A percentile compares a stretch with the other conserved stretches of the same genome.
Evolutionary conservation across 2,888 invertebrate species (phyloP).

Genomic region (Cheilosia scutellata): DNA sequence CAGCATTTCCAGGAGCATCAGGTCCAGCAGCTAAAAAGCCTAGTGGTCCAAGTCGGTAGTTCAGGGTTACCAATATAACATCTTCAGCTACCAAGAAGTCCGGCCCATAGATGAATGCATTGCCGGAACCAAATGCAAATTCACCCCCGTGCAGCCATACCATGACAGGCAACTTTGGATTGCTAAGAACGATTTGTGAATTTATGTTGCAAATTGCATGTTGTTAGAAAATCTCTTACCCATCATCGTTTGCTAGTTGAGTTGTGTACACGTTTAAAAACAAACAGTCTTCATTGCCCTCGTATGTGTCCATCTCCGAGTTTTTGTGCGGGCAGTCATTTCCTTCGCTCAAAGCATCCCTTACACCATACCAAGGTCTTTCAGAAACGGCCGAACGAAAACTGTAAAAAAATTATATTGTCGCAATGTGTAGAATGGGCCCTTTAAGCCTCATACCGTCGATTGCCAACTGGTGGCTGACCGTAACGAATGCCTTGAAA

Average conservation of each 20-base stretch:
- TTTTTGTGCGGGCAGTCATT: conserved; percentile 89
- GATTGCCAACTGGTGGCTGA: conserved; percentile 81
- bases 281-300: conserved; percentile 88
- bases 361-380: conserved; percentile 87
- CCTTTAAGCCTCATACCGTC: conserved; percentile 78
- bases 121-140: conserved; percentile 87
- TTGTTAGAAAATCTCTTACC: conserved; percentile 74
- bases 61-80: conserved; percentile 87
- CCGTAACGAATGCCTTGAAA: conserved; percentile 84
- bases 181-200: conserved; percentile 79
- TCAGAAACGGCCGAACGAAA: conserved; percentile 87
- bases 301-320: conserved; percentile 88
- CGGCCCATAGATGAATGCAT: conserved; percentile 87
- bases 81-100: conserved; percentile 87
- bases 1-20: conserved; percentile 88
- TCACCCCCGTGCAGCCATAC: conserved; percentile 89
- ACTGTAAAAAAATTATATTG: conserved; percentile 78
- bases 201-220: not conserved
- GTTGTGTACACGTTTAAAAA: conserved; percentile 90
- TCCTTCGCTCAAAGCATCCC: conserved; percentile 88
- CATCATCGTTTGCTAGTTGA: conserved; percentile 82
- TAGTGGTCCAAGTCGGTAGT: conserved; percentile 86
- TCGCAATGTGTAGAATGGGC: not conserved
- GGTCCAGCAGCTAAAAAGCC: conserved; percentile 88
- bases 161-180: conserved; percentile 87